Base-by-base conservation (phyloP, 2,113 vertebrate genomes). In the Thunnus thynnus region DNA sequence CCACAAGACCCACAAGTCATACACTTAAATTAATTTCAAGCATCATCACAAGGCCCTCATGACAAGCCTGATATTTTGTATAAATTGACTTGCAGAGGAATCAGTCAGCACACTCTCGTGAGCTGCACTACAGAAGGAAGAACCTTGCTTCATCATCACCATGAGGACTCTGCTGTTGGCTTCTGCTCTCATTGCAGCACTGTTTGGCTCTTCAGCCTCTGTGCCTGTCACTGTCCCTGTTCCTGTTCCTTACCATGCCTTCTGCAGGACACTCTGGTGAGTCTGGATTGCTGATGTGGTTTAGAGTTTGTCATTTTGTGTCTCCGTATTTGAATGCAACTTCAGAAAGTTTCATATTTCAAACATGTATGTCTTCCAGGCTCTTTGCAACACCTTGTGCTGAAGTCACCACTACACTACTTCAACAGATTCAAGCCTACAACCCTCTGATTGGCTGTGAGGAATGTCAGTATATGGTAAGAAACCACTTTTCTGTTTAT, bases 211-310 rank as follows among this genome's bases (percentile, higher is more conserved):
- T n/a, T 30, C 17, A 44, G 22, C 51, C 9, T 66, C 68, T 3
- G 13, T 1, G 13, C 57, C 70, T 1, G 7, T 8, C 12, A 27
- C 54, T 2, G 27, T 51, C 2, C 55, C 64, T 6, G 2, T 13
- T 13, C 83, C 86, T 5, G 11, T 11, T 8, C 78, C 76, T 41
- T 80, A 80, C 57, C 77, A 80, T 51, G 52, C 90, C 16, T 91
- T 88, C 80, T 92, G 88, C 86, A 85, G 12, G 22, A 13, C 63
- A 0, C 2, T 87, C 16, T 91, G 84, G 86, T 90, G 48, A 80
- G 86, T 64, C 13, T 4, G 9, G 14, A n/a, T 36, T 2, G 4
- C 20, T 11, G 12, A 22, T 75, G 25, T 22, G 27, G 20, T 4
- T 56, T 27, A 57, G 2, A 54, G 1, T 3, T 41, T 9, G 36